These are phyloP conservation scores for Mallateleia sp. DNA, from an alignment of 2,888 invertebrate genomes.

Conservation along the genomic window DNA sequence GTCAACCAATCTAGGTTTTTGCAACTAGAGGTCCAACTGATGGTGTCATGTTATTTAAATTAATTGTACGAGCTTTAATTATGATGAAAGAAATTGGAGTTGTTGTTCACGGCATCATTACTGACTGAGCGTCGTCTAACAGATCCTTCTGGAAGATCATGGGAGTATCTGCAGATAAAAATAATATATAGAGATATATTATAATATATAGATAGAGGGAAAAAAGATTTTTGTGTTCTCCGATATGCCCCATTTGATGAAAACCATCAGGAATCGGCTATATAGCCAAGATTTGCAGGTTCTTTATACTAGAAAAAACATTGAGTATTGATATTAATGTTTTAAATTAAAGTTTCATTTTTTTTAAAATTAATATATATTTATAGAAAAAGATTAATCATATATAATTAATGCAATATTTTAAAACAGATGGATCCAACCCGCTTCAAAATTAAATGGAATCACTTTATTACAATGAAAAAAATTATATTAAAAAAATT, in stretches of 20 bases:
- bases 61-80: conserved; percentile 65
- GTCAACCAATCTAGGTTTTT: conserved; percentile 75
- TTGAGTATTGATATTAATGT: no score
- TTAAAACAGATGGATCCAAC: no score
- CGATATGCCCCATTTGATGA: conserved; percentile 63
- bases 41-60: conserved; percentile 55
- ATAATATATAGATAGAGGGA: conserved; percentile 40
- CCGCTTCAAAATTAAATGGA: no score
- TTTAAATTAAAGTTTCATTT: no score
- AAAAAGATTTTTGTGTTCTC: conserved; percentile 51
- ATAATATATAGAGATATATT: conserved; percentile 49
- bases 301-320: no score
- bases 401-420: no score
- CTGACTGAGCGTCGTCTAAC: conserved; percentile 73
- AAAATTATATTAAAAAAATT: no score
- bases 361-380: no score
- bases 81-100: conserved; percentile 66
- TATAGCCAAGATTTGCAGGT: no score
- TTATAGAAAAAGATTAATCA: no score
- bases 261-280: conserved; percentile 75
- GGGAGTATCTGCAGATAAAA: conserved; percentile 51
- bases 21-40: conserved; percentile 61
- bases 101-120: conserved; percentile 69
- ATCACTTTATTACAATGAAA: no score
- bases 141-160: conserved; percentile 68